These are phyloP conservation scores for Bucorvus abyssinicus DNA, from an alignment of 2,797 vertebrate genomes.

Conservation along the genomic window DNA sequence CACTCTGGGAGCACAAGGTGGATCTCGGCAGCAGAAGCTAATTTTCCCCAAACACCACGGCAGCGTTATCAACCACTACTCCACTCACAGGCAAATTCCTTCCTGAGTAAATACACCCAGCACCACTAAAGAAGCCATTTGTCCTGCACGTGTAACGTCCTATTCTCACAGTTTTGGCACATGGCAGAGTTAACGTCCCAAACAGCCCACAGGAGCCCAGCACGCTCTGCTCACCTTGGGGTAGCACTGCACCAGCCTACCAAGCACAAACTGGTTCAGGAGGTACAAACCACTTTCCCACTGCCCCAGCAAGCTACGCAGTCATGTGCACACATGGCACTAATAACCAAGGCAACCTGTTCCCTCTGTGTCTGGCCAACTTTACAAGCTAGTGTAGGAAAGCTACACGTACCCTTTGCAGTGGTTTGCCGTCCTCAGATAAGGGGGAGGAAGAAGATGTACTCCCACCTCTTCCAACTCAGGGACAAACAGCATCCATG, in stretches of 20 bases:
- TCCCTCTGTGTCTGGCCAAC: not conserved
- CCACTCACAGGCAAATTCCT: not conserved
- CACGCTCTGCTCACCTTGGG: fast-evolving
- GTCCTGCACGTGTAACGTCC: fast-evolving
- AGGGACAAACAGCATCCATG: not conserved
- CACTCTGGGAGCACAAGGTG: not conserved
- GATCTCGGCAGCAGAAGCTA: not conserved
- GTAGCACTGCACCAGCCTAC: not conserved
- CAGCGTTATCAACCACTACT: not conserved
- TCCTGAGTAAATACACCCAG: not conserved
- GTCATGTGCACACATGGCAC: not conserved
- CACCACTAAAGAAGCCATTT: not conserved
- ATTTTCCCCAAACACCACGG: not conserved
- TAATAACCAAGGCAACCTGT: not conserved
- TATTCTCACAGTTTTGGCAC: not conserved
- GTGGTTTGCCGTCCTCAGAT: not conserved
- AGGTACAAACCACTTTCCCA: not conserved
- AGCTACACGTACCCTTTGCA: fast-evolving
- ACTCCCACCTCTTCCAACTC: not conserved
- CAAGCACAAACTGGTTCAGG: not conserved
- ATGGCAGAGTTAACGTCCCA: fast-evolving
- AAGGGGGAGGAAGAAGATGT: not conserved
- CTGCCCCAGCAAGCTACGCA: not conserved
- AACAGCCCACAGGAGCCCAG: not conserved
- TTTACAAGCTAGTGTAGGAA: not conserved